Evolutionary conservation across 2,113 vertebrate species (phyloP), one percentile per base, ranked within the genome.

Genomic region (Eublepharis macularius): DNA sequence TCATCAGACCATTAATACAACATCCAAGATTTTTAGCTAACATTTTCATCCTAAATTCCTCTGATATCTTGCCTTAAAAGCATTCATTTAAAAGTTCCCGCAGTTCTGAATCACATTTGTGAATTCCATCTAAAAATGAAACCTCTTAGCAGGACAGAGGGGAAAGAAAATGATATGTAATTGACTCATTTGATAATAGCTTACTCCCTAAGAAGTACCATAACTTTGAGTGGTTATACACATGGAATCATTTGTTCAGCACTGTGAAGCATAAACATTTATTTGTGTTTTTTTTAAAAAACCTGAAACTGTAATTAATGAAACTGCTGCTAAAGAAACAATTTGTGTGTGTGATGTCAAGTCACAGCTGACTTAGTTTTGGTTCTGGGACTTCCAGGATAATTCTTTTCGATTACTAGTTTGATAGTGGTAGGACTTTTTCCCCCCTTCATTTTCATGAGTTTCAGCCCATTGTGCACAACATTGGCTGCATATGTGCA

Each of bases 101-200:
- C 5, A 70, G 86, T 21, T 81, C 39, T 47, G 76, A 72, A 24
- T 63, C 75, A 14, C 34, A 17, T 84, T 80, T 87, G 51, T 45
- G 51, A 86, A 47, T 54, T 84, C 65, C 7, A 54, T 65, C 72
- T 10, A 82, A 9, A 85, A 84, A 86, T 13, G 57, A 63, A 2
- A 80, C 26, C 82, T 14, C 9, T 34, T 65, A 73, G 2, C 29
- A 29, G 45, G 60, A 68, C 1, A 32, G 17, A 9, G 75, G 1
- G 2, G 41, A 68, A 57, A 47, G 45, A 83, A 89, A 83, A 39
- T 74, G 21, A 60, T 6, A 74, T 13, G 29, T 73, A 86, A 88
- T 79, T 90, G 85, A 81, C 91, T 90, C 92, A 93, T 88, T 43
- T 92, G 93, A 92, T 89, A 93, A 93, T 13, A 49, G 57, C 41